Base-by-base conservation (phyloP, 2,797 vertebrate genomes). In the Vireo griseus region DNA sequence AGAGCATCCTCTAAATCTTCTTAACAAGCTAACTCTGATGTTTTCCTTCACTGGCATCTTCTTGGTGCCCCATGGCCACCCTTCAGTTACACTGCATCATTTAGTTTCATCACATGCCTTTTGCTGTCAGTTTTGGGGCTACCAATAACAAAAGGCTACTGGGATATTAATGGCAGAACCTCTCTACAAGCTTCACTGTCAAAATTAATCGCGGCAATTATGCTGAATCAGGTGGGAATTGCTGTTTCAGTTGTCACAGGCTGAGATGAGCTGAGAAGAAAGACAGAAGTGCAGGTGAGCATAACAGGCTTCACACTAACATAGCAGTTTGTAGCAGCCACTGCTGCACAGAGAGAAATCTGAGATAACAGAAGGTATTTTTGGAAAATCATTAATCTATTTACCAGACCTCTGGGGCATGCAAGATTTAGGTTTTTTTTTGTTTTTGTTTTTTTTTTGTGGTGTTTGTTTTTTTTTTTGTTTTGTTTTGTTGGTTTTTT, bases 131-230 rank as follows among this genome's bases (percentile, higher is more conserved):
- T 57, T 80, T 77, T 80, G 72, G 19, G n/a, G n/a, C 17, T 33
- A 71, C 22, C 39, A 73, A 2, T 65, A 83, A 88, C 52, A 79
- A 87, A 86, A 91, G 33, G 28, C 29, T 37, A 29, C 35, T 55
- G 54, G 29, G 84, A 69, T 72, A 91, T 73, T 77, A 89, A 58
- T 22, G 76, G 31, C 42, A 90, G 78, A 86, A 90, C 25, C 52
- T 86, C 77, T 94, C 76, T 86, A 81, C 47, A 72, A 91, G 86
- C 24, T 92, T 65, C 61, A 45, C 59, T 75, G 44, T 80, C 61
- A 86, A 90, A 94, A 68, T 90, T 59, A 95, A 79, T 76, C n/a
- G 54, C 73, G 65, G 81, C 47, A 95, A 84, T 90, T 59, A 92
- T 17, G 45, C 67, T 39, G 19, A 91, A 87, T 91, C 72, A 91